phyloP scores from a whole-genome alignment of 2,888 invertebrate genomes.

The Acronicta leporina region DNA sequence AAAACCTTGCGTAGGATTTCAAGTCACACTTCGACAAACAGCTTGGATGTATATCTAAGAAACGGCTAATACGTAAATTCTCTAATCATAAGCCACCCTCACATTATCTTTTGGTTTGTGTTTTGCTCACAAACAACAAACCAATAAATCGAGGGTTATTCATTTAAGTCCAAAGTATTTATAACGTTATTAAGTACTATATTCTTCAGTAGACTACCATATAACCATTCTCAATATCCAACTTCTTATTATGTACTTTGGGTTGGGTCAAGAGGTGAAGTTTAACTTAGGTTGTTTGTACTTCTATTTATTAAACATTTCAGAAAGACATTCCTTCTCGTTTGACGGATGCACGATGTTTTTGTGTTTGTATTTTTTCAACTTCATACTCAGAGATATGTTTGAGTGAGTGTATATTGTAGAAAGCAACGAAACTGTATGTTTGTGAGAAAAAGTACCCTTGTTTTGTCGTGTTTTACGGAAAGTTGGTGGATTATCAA shows the following conservation, averaged over 20 bases:
- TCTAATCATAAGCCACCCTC: background rate
- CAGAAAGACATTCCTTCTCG: slow-evolving; percentile 9
- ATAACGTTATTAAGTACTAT: no score
- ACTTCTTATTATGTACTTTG: slow-evolving; percentile 7
- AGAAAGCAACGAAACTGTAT: no score
- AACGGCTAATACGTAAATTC: slow-evolving; percentile 14
- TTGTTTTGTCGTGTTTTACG: no score
- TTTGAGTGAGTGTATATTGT: no score
- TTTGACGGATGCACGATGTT: background rate
- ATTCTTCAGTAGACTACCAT: slow-evolving; percentile 1
- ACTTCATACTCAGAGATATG: no score
- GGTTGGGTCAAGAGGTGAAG: slow-evolving; percentile 6
- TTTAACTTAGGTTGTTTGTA: slow-evolving; percentile 18
- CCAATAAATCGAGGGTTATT: no score
- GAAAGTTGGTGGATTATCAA: no score
- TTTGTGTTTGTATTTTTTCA: background rate
- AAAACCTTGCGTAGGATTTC: slow-evolving; percentile 72
- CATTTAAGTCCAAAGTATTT: no score
- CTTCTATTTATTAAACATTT: slow-evolving; percentile 30
- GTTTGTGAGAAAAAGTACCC: no score
- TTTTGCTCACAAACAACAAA: background rate
- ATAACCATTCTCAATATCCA: background rate
- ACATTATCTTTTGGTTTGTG: slow-evolving; percentile 4
- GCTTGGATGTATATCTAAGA: slow-evolving; percentile 17
- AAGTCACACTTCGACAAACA: slow-evolving; percentile 45